phyloP scores from a whole-genome alignment of 1,140 invertebrate species.

The Heliothis subflexa region DNA sequence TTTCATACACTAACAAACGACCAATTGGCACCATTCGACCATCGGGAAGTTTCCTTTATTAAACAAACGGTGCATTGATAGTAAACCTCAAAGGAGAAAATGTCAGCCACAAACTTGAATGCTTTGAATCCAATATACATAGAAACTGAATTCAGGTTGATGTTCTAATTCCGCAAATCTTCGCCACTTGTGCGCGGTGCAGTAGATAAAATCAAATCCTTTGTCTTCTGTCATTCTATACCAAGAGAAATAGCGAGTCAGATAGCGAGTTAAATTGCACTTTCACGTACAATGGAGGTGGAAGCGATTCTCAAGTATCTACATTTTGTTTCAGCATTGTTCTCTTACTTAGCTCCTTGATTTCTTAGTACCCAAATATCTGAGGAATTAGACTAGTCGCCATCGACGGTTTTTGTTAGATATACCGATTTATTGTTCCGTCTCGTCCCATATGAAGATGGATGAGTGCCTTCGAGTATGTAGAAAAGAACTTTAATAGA shows the following conservation, averaged over 20 bases:
- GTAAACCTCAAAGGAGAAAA: conserved; percentile 21
- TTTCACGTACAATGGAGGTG: conserved; percentile 4
- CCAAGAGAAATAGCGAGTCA: conserved; percentile 10
- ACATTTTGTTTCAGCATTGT: conserved; percentile 3
- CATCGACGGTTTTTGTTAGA: too few relatives aligned
- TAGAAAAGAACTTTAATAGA: too few relatives aligned
- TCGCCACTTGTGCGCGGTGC: conserved; percentile 1
- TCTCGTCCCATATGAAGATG: too few relatives aligned
- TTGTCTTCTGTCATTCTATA: conserved; percentile 19
- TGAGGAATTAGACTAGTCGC: too few relatives aligned
- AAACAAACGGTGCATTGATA: neutral
- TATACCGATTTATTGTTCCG: too few relatives aligned
- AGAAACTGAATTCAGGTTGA: conserved; percentile 18
- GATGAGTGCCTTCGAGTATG: too few relatives aligned
- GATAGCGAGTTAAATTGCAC: conserved; percentile 27
- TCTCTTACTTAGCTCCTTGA: neutral
- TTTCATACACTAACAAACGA: too few relatives aligned
- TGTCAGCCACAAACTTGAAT: neutral
- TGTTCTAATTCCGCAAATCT: conserved; percentile 28
- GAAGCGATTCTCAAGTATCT: conserved; percentile 8
- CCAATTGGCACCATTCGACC: neutral
- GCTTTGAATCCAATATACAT: conserved; percentile 5
- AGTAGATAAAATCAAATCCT: conserved; percentile 38
- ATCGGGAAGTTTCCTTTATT: neutral
- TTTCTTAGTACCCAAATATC: neutral